phyloP scores from a whole-genome alignment of 2,888 invertebrate species.

The Xestia xanthographa region DNA sequence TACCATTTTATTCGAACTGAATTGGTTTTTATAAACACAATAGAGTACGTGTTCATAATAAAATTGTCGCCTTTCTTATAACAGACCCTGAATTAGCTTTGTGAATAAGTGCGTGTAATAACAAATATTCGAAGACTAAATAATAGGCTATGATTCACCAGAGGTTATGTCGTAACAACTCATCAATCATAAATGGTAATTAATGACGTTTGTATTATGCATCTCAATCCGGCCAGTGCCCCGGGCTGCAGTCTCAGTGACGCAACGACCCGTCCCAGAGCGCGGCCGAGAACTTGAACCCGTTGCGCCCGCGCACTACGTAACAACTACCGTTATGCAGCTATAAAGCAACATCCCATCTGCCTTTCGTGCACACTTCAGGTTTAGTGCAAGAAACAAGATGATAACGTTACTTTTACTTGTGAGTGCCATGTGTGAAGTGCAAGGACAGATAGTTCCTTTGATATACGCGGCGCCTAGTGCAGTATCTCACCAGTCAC shows the following conservation, averaged over 20 bases:
- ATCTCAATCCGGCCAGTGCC: slow-evolving; percentile 84
- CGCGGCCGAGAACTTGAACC: slow-evolving; percentile 87
- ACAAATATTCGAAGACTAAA: slow-evolving; percentile 26
- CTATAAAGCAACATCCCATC: slow-evolving; percentile 83
- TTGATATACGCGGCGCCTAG: slow-evolving; percentile 87
- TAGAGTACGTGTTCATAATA: slow-evolving; percentile 62
- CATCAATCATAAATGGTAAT: slow-evolving; percentile 66
- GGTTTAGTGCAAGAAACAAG: slow-evolving; percentile 71
- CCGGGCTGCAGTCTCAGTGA: slow-evolving; percentile 74
- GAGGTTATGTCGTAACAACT: slow-evolving; percentile 44
- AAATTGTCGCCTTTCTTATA: slow-evolving; percentile 38
- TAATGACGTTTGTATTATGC: slow-evolving; percentile 70
- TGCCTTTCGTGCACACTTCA: slow-evolving; percentile 70
- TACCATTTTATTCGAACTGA: slow-evolving; percentile 70
- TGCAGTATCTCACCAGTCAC: slow-evolving; percentile 90
- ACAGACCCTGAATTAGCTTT: slow-evolving; percentile 37
- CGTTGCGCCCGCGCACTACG: slow-evolving; percentile 73
- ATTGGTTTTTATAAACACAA: slow-evolving; percentile 65
- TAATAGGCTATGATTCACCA: slow-evolving; percentile 32
- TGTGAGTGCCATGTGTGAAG: slow-evolving; percentile 70
- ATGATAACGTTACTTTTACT: slow-evolving; percentile 79
- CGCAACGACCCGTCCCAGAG: slow-evolving; percentile 79
- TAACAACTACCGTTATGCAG: slow-evolving; percentile 83
- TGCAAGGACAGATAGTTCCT: slow-evolving; percentile 77
- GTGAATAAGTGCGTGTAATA: slow-evolving; percentile 20